A percentile compares a stretch with the other conserved stretches of the same genome.
Evolutionary conservation across 2,113 vertebrate species (phyloP).

Genomic region (Paratilapia polleni): DNA sequence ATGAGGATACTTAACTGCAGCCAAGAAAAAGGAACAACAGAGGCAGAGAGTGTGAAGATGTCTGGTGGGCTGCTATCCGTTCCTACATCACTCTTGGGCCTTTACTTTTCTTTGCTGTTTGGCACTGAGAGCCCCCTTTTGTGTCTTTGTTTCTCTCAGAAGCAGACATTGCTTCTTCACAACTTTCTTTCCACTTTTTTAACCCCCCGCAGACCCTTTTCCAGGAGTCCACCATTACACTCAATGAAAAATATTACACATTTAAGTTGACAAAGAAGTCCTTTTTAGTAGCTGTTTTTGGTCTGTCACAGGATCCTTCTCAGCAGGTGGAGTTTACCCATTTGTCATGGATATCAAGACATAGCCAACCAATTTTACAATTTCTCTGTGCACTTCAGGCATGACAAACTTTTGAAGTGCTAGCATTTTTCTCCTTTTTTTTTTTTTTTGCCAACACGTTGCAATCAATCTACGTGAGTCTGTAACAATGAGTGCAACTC

Average conservation of each 20-base stretch:
- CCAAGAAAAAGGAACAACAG: constrained; percentile 35
- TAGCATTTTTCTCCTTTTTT: background rate
- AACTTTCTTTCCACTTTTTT: background rate
- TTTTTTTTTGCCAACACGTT: background rate
- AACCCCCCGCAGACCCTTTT: background rate
- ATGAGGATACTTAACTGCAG: constrained; percentile 44
- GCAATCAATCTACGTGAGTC: background rate
- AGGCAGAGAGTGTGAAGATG: constrained; percentile 52
- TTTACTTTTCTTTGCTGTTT: constrained; percentile 23
- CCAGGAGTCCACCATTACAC: background rate
- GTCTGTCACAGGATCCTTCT: background rate
- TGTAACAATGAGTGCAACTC: background rate
- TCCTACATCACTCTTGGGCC: constrained; percentile 29
- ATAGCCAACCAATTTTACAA: background rate
- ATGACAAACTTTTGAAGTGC: background rate
- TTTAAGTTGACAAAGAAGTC: background rate
- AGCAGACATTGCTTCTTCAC: background rate
- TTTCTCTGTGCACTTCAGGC: background rate
- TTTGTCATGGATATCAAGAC: background rate
- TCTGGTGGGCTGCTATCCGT: constrained; percentile 38
- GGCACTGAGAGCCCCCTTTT: constrained; percentile 10
- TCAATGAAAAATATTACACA: background rate
- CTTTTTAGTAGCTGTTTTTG: background rate
- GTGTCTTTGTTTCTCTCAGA: constrained; percentile 11
- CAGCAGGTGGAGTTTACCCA: background rate